Conservation (phyloP, 2,888 invertebrate genomes). For the Phyllotreta striolata region DNA sequence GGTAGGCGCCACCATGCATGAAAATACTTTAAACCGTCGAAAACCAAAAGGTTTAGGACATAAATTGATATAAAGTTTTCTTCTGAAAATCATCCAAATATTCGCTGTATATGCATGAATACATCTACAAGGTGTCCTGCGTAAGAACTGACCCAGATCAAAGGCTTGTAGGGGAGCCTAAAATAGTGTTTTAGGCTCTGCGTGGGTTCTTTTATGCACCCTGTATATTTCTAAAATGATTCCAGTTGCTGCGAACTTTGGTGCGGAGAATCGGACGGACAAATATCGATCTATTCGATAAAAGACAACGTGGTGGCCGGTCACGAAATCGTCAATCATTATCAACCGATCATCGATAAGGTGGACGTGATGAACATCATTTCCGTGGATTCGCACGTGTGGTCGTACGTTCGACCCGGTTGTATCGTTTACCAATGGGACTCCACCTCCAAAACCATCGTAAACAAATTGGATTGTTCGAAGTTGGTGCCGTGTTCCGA, state of each 20-base stretch:
- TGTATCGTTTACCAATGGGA: conserved; percentile 92
- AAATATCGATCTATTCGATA: conserved; percentile 80
- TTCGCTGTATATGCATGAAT: too few species aligned
- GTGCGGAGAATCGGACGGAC: conserved; percentile 87
- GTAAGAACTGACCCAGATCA: too few species aligned
- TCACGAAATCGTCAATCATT: conserved; percentile 75
- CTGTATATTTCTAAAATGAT: too few species aligned
- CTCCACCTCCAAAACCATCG: conserved; percentile 69
- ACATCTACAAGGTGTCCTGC: too few species aligned
- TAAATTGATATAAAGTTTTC: too few species aligned
- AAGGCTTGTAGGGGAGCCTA: too few species aligned
- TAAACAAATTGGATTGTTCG: conserved; percentile 87
- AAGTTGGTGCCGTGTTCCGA: conserved; percentile 93
- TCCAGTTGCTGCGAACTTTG: conserved; percentile 81
- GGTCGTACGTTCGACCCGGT: conserved; percentile 87
- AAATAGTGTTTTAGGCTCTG: too few species aligned
- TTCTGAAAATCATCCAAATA: too few species aligned
- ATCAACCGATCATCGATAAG: conserved; percentile 66
- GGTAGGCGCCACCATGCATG: too few species aligned
- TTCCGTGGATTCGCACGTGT: conserved; percentile 70
- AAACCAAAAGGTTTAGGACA: too few species aligned
- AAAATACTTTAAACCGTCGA: too few species aligned
- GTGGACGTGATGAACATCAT: conserved; percentile 76
- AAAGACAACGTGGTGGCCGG: conserved; percentile 75
- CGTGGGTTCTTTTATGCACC: too few species aligned